Evolutionary conservation across 2,797 vertebrate species (phyloP), one percentile per base, ranked within the genome.

Genomic region (Hylomyscus alleni): DNA sequence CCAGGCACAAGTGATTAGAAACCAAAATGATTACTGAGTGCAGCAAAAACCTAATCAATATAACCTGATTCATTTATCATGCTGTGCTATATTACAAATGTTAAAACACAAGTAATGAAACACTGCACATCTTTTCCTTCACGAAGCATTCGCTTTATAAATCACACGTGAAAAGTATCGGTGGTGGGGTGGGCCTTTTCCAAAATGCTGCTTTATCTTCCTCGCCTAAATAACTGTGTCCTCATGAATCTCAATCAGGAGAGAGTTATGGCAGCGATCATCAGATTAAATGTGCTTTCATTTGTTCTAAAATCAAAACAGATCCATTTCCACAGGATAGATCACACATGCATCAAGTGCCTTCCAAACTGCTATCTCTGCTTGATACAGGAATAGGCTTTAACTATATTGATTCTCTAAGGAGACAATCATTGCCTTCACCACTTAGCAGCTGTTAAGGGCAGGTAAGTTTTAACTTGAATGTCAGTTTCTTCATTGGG

Each of bases 11-110:
- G 96, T 78, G 47, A 96, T 97, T 83, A 89, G 96, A 97, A 98
- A 98, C 83, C 93, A 97, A 98, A 98, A 98, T 92, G 80, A 98
- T 98, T 97, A 94, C 96, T 96, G 96, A 97, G 92, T 97, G 20
- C 76, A 97, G 78, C 93, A 96, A 96, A 98, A 95, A 86, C 83
- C 83, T 97, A 97, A 98, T 98, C 92, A 2, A 98, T 98, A 97
- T 78, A 97, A 83, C 50, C 94, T 75, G 52, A 98, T 97, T 98
- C 96, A 96, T 98, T 98, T 86, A 89, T 96, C 72, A 60, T 89
- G 95, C 82, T 91, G 84, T 58, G 95, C 96, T 96, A 97, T 94
- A 97, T 97, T 95, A 88, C 90, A 97, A 96, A 98, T 65, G 44
- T 81, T 94, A 98, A 98, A 73, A 90, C 93, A 94, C 60, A 97